phyloP scores from a whole-genome alignment of 2,888 invertebrate genomes.

The Diaperis boleti region DNA sequence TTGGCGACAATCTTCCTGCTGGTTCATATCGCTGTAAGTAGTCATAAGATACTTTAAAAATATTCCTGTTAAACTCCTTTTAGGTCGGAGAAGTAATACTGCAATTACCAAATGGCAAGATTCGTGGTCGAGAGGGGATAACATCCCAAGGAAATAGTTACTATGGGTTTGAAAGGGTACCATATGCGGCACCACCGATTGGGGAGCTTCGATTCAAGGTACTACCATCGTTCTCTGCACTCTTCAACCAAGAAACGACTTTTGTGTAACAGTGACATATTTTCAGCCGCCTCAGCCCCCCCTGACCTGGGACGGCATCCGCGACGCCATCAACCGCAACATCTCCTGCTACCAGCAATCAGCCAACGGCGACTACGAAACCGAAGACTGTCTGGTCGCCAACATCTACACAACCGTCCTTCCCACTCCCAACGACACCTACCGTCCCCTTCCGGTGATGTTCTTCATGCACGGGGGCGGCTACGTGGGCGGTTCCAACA shows the following conservation, averaged over 20 bases:
- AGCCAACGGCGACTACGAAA: neutral
- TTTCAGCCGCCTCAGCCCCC: slow-evolving; percentile 23
- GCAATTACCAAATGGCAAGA: no score
- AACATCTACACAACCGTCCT: slow-evolving; percentile 5
- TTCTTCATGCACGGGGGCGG: slow-evolving; percentile 39
- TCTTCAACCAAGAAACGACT: no score
- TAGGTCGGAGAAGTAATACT: no score
- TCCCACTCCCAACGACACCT: slow-evolving; percentile 15
- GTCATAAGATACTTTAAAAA: no score
- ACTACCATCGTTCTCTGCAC: neutral
- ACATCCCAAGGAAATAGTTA: no score
- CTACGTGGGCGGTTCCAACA: slow-evolving; percentile 7
- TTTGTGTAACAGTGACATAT: no score
- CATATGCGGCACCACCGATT: no score
- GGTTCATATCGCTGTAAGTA: no score
- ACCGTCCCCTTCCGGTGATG: slow-evolving; percentile 36
- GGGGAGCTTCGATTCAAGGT: neutral
- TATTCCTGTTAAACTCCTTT: no score
- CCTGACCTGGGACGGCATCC: slow-evolving; percentile 42
- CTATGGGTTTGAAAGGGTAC: no score
- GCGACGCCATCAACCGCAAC: slow-evolving; percentile 38
- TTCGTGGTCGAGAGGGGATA: no score
- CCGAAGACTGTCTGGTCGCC: neutral
- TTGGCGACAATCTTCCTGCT: no score
- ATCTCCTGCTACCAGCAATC: slow-evolving; percentile 2